phyloP scores from a whole-genome alignment of 2,797 vertebrate genomes.

The Denticeps clupeoides region DNA sequence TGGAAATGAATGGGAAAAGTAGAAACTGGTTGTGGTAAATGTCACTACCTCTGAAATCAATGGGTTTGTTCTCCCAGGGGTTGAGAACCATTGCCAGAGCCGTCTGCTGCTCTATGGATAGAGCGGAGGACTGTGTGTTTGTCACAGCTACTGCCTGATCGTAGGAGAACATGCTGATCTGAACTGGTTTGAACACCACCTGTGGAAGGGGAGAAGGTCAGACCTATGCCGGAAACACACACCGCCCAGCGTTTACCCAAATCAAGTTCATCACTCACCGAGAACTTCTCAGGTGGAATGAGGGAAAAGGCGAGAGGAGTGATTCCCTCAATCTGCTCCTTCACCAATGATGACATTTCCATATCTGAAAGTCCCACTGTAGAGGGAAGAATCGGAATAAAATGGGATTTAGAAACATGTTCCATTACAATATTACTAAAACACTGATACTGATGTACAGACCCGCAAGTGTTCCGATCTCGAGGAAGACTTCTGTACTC shows the following conservation, averaged over 20 bases:
- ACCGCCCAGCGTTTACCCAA: not conserved
- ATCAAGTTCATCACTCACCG: constrained; percentile 42
- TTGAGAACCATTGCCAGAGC: constrained; percentile 62
- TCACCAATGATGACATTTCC: constrained; percentile 60
- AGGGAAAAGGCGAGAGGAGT: constrained; percentile 48
- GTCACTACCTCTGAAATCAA: constrained; percentile 58
- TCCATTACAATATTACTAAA: too few species aligned
- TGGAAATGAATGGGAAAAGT: too few species aligned
- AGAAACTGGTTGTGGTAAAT: too few species aligned
- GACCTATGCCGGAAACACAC: not conserved
- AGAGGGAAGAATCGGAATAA: constrained; percentile 4
- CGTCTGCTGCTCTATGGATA: constrained; percentile 49
- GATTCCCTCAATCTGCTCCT: constrained; percentile 62
- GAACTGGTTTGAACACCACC: constrained; percentile 54
- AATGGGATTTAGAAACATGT: not conserved
- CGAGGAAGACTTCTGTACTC: constrained; percentile 60
- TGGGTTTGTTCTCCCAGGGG: constrained; percentile 49
- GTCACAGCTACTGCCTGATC: constrained; percentile 63
- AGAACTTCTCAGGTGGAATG: constrained; percentile 52
- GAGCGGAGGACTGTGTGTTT: constrained; percentile 31
- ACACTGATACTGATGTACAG: not conserved
- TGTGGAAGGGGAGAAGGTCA: constrained; percentile 24
- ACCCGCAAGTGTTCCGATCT: constrained; percentile 62
- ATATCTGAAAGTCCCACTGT: constrained; percentile 63
- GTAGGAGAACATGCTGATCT: constrained; percentile 63